A percentile compares a stretch with the other conserved stretches of the same genome.
These are phyloP conservation scores for Araneus ventricosus DNA, from an alignment of 1,140 invertebrate species.

Conservation along the genomic window DNA sequence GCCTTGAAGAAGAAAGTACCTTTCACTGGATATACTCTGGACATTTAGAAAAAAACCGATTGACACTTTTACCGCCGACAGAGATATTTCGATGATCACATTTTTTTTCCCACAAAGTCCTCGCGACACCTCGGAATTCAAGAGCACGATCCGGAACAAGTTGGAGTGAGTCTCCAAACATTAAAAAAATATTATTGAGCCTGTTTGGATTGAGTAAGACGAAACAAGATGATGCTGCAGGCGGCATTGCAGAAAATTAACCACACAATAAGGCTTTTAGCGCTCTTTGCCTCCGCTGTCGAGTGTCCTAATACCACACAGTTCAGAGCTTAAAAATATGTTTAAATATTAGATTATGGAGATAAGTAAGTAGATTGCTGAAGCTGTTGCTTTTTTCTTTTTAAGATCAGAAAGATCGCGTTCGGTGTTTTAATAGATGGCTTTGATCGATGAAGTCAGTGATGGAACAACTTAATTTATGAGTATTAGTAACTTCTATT, in stretches of 20 bases:
- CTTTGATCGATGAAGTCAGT: too few relatives aligned
- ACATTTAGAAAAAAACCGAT: constrained; percentile 35
- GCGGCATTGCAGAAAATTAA: neutral
- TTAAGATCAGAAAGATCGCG: too few relatives aligned
- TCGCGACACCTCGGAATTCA: neutral
- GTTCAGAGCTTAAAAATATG: too few relatives aligned
- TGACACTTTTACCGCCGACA: constrained; percentile 18
- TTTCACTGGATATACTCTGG: neutral
- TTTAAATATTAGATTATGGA: too few relatives aligned
- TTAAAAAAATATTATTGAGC: neutral
- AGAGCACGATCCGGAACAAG: constrained; percentile 20
- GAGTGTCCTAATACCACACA: too few relatives aligned
- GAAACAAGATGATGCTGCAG: neutral
- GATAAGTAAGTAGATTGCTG: too few relatives aligned
- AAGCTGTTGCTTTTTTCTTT: too few relatives aligned
- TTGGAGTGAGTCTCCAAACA: neutral
- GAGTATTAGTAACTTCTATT: too few relatives aligned
- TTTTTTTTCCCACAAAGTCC: constrained; percentile 17
- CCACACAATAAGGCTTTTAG: constrained; percentile 5
- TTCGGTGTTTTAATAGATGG: too few relatives aligned
- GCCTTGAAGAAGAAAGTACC: neutral
- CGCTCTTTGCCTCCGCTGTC: neutral
- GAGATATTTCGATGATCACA: constrained; percentile 32
- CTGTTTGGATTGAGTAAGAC: neutral
- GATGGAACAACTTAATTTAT: too few relatives aligned